phyloP scores from a whole-genome alignment of 2,113 vertebrate species.

The Chionis minor region DNA sequence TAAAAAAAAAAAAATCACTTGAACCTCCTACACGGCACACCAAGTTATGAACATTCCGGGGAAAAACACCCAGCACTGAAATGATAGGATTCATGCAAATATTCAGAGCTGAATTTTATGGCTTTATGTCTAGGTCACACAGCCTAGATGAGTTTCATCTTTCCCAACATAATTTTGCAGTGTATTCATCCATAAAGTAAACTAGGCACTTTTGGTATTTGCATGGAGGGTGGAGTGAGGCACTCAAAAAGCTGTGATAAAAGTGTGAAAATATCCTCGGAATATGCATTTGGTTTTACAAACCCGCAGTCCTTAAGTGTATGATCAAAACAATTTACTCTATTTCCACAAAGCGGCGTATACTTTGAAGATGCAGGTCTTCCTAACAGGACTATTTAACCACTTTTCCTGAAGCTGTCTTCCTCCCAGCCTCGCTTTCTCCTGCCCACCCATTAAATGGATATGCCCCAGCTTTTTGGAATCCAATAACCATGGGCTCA shows the following conservation, averaged over 20 bases:
- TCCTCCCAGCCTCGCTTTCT: neutral
- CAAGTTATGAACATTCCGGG: neutral
- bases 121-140: neutral
- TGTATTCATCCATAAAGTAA: constrained; percentile 42
- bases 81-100: constrained; percentile 6
- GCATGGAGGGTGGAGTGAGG: neutral
- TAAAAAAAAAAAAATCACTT: neutral
- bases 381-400: neutral
- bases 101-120: neutral
- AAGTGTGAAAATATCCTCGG: constrained; percentile 1
- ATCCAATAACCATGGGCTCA: neutral
- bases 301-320: neutral
- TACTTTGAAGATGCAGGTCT: neutral
- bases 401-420: neutral
- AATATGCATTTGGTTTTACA: constrained; percentile 4
- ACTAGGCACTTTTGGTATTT: neutral
- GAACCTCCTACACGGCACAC: neutral
- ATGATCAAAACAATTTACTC: neutral
- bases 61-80: neutral
- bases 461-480: neutral
- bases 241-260: neutral
- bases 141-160: neutral
- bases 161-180: constrained; percentile 12
- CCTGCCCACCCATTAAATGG: neutral
- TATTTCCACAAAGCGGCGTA: neutral